phyloP scores from a whole-genome alignment of 2,113 vertebrate species.

The Channa argus region DNA sequence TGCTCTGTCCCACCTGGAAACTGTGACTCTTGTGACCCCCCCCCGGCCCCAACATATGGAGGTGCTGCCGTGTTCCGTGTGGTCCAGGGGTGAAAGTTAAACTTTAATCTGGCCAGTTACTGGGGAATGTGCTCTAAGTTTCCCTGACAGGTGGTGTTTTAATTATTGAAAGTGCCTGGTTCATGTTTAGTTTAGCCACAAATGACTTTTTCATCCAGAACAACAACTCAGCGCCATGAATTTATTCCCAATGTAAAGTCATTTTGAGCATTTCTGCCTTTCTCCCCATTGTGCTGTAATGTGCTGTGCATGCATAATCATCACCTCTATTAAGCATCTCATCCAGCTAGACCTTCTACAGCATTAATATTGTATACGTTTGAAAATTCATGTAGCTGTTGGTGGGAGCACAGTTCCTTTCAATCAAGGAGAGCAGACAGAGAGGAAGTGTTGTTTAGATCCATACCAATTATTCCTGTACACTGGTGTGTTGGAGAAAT shows the following conservation, averaged over 20 bases:
- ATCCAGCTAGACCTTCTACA: neutral
- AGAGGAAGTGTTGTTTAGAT: constrained; percentile 41
- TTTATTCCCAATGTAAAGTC: constrained; percentile 21
- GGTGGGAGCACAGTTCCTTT: constrained; percentile 30
- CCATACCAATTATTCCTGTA: constrained; percentile 54
- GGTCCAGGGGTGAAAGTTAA: constrained; percentile 61
- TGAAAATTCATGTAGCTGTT: constrained; percentile 13
- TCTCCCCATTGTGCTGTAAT: constrained; percentile 7
- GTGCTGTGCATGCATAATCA: constrained; percentile 25
- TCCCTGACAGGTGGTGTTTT: constrained; percentile 72
- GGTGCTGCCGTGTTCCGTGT: constrained; percentile 33
- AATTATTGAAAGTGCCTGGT: constrained; percentile 71
- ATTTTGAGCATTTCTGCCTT: constrained; percentile 18
- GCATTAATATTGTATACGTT: constrained; percentile 35
- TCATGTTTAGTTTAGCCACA: constrained; percentile 56
- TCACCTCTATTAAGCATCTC: constrained; percentile 8
- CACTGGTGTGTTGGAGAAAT: constrained; percentile 34
- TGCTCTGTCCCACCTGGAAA: constrained; percentile 68
- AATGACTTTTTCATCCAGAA: constrained; percentile 54
- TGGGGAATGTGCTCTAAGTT: constrained; percentile 61
- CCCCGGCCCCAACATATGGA: constrained; percentile 67
- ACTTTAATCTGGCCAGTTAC: constrained; percentile 62
- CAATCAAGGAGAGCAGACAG: constrained; percentile 31
- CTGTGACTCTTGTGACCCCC: constrained; percentile 58
- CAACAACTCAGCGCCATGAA: constrained; percentile 26